Evolutionary conservation across 2,888 invertebrate species (phyloP).

Genomic region (Agriopis aurantiaria): DNA sequence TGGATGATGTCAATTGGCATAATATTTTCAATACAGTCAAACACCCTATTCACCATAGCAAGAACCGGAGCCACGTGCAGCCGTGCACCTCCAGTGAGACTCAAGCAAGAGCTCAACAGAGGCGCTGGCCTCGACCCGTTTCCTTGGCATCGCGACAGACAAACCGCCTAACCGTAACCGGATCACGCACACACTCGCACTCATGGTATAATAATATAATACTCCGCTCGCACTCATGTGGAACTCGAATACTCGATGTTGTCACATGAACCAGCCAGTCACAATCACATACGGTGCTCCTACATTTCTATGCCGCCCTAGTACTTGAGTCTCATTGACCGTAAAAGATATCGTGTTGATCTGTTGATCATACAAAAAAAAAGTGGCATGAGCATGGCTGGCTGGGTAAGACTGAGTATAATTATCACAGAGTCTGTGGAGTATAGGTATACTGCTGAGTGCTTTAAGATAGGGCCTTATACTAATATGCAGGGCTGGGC

Average conservation of each 20-base stretch:
- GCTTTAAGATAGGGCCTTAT: no score
- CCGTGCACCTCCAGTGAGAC: constrained; percentile 18
- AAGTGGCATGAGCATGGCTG: constrained; percentile 3
- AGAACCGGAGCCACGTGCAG: not conserved
- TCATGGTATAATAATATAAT: no score
- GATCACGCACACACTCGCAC: constrained; percentile 54
- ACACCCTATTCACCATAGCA: no score
- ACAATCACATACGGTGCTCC: constrained; percentile 40
- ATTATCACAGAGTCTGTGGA: no score
- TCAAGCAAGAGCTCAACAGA: constrained; percentile 17
- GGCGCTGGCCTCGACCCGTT: constrained; percentile 62
- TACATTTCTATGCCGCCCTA: constrained; percentile 36
- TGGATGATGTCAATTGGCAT: no score
- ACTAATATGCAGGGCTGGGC: no score
- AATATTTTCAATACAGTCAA: no score
- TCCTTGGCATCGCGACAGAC: constrained; percentile 41
- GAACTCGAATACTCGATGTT: constrained; percentile 50
- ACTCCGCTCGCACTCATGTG: constrained; percentile 47
- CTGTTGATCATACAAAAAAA: constrained; percentile 12
- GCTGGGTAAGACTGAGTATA: not conserved
- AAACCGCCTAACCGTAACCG: constrained; percentile 53
- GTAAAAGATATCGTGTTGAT: constrained; percentile 39
- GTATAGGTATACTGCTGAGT: no score
- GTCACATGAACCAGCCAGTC: constrained; percentile 45
- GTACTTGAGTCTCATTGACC: constrained; percentile 40